A percentile compares a stretch with the other conserved stretches of the same genome.
These are phyloP conservation scores for Chironomus tepperi DNA, from an alignment of 1,140 invertebrate genomes.

Conservation along the genomic window DNA sequence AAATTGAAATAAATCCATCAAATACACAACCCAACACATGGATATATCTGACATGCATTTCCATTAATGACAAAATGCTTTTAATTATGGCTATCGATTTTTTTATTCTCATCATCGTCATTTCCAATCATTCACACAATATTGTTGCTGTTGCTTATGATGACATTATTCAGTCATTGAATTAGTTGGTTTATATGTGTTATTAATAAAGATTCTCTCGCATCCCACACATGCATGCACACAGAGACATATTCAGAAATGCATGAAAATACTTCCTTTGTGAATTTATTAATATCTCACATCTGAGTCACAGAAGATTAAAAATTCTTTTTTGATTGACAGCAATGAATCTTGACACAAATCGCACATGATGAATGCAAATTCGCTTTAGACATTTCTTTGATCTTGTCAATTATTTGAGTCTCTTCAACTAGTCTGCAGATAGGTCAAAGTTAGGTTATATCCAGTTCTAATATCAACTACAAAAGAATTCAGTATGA, in stretches of 20 bases:
- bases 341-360: slow-evolving; percentile 2
- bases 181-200: not conserved
- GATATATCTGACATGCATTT: not conserved
- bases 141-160: too few species aligned
- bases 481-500: too few species aligned
- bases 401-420: too few species aligned
- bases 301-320: not conserved
- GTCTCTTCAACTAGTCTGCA: too few species aligned
- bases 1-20: slow-evolving; percentile 3
- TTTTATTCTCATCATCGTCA: not conserved
- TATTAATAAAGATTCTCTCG: not conserved
- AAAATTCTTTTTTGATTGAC: not conserved
- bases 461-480: too few species aligned
- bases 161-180: too few species aligned
- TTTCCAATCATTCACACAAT: too few species aligned
- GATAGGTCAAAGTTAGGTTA: too few species aligned
- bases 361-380: slow-evolving; percentile 11
- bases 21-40: not conserved
- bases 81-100: slow-evolving; percentile 19
- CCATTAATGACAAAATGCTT: slow-evolving; percentile 16
- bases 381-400: not conserved
- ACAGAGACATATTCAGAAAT: not conserved
- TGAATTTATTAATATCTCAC: too few species aligned
- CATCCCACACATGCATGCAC: not conserved
- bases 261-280: not conserved